A percentile compares a stretch with the other conserved stretches of the same genome.
phyloP scores from a whole-genome alignment of 1,140 invertebrate genomes.

The Drosophila dunni region DNA sequence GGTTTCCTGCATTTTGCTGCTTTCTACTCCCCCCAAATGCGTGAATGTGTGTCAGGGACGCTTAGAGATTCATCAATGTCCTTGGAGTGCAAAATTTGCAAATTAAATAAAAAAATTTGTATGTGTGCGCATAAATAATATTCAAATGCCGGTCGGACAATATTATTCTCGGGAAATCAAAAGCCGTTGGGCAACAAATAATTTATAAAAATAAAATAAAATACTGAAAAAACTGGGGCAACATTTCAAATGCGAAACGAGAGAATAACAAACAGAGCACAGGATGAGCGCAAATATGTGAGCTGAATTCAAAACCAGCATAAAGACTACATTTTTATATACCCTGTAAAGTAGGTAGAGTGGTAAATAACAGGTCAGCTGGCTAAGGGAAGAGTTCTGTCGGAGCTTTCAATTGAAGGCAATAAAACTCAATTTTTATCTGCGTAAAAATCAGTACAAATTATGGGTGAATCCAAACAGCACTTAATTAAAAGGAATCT shows the following conservation, averaged over 20 bases:
- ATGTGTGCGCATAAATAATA: conserved; percentile 11
- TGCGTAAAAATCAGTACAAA: no score
- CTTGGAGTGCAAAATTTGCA: conserved; percentile 50
- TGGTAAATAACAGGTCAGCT: background rate
- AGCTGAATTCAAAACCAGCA: conserved; percentile 4
- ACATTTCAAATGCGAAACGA: conserved; percentile 38
- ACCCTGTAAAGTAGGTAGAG: conserved; percentile 7
- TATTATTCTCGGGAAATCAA: conserved; percentile 55
- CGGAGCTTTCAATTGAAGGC: no score
- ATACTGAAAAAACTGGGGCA: conserved; percentile 36
- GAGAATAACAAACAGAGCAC: conserved; percentile 39
- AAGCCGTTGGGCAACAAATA: conserved; percentile 33
- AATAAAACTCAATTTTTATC: no score
- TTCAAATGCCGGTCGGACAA: conserved; percentile 34
- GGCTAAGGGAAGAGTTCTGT: no score
- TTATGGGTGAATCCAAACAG: no score
- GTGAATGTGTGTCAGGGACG: conserved; percentile 67
- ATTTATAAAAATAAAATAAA: background rate
- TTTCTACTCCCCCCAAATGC: background rate
- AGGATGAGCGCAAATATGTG: conserved; percentile 39
- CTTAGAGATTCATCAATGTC: conserved; percentile 18
- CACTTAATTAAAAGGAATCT: no score
- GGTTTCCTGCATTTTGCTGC: conserved; percentile 30
- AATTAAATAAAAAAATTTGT: conserved; percentile 36
- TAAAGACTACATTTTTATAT: background rate